These are phyloP conservation scores for Atrichornis clamosus DNA, from an alignment of 2,113 vertebrate species.

Conservation along the genomic window DNA sequence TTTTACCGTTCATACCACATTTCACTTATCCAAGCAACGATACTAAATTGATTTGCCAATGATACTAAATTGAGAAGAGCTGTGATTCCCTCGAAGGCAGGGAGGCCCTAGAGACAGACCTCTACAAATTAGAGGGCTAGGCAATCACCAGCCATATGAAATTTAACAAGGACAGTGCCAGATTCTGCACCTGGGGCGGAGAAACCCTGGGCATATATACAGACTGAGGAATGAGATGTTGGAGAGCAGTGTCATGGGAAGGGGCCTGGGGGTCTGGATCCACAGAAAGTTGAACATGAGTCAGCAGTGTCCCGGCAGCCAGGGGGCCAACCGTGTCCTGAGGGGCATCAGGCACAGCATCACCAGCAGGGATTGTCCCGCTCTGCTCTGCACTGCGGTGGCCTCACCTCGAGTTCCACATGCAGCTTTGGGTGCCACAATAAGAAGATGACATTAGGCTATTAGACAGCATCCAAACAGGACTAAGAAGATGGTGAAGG, in stretches of 20 bases:
- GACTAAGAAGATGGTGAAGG: rapidly evolving
- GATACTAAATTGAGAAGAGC: background rate
- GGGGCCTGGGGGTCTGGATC: rapidly evolving
- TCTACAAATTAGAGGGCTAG: background rate
- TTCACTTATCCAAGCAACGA: background rate
- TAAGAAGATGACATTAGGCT: rapidly evolving
- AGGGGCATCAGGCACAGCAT: background rate
- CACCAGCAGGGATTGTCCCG: rapidly evolving
- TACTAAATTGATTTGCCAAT: background rate
- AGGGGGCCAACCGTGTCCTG: rapidly evolving
- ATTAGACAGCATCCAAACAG: rapidly evolving
- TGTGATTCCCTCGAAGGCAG: background rate
- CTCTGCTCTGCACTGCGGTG: rapidly evolving
- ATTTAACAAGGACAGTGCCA: background rate
- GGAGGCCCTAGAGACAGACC: background rate
- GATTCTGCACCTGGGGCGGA: background rate
- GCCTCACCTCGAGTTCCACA: background rate
- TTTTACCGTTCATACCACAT: background rate
- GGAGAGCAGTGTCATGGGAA: rapidly evolving
- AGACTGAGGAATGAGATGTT: rapidly evolving
- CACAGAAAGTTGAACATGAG: rapidly evolving
- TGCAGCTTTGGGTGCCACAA: background rate
- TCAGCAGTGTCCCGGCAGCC: background rate
- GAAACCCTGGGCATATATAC: rapidly evolving
- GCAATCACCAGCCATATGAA: background rate